phyloP scores from a whole-genome alignment of 92 coral and sea anemone species.

The Siderastrea radians region DNA sequence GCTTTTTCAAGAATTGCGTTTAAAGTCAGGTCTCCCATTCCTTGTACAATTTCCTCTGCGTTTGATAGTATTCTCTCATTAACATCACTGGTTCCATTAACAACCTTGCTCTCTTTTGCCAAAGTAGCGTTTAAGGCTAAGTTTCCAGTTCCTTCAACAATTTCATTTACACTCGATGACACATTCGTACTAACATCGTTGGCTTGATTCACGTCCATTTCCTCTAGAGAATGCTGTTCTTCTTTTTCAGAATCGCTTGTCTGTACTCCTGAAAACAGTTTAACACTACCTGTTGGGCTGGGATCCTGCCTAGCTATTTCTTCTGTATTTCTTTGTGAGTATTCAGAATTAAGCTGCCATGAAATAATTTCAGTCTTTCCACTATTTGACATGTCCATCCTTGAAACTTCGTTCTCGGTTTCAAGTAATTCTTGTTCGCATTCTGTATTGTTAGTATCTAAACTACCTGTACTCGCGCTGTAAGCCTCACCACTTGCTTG shows the following conservation, averaged over 20 bases:
- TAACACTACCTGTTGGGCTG: not conserved
- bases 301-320: not conserved
- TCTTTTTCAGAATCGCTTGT: constrained; percentile 6
- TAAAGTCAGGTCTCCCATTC: constrained; percentile 5
- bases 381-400: not conserved
- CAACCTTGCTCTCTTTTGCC: not conserved
- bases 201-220: not conserved
- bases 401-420: not conserved
- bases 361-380: not conserved
- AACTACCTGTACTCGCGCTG: not conserved
- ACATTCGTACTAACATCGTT: not conserved
- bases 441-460: not conserved
- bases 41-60: constrained; percentile 7
- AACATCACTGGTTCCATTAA: not conserved
- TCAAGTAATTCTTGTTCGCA: not conserved
- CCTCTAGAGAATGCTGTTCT: not conserved
- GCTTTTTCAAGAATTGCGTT: not conserved
- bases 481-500: not conserved
- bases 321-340: not conserved
- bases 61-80: not conserved
- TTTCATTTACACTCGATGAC: not conserved
- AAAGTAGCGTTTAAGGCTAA: not conserved
- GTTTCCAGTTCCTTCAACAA: constrained; percentile 6
- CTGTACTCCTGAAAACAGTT: too few relatives aligned
- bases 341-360: not conserved